Evolutionary conservation across 2,797 vertebrate species (phyloP), one percentile per base, ranked within the genome.

Genomic region (Typhlichthys subterraneus): DNA sequence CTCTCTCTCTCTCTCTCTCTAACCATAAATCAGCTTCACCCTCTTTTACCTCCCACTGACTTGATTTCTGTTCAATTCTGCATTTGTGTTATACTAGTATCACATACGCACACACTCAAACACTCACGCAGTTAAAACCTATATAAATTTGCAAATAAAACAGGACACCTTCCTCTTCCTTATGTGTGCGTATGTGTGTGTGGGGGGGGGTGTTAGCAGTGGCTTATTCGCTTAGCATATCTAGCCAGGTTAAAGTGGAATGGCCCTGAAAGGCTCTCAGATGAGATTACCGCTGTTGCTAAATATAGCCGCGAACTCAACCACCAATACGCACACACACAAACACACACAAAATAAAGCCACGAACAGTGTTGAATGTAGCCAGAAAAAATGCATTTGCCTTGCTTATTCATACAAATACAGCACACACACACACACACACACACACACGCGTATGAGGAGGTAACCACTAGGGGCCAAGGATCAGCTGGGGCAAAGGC

Each of bases 161-260:
- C 72, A 85, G 69, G 73, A 61, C 67, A 67, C 69, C 23, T 64
- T 70, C 61, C 73, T 80, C 78, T 79, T 23, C n/a, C 31, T 17
- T 52, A 79, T 62, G 63, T 0, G 12, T 52, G 64, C 55, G 59
- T 65, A 63, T 61, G 51, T 23, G 63, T 50, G 14, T 46, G 50
- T 53, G 68, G 62, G 48, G n/a, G 17, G 45, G 14, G 55, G 14
- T 13, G 14, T 46, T 64, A 56, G 59, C 9, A 64, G 64, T 65
- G 90, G 95, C 94, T 97, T 97, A 96, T 92, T 96, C 94, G 95
- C 94, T 97, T 95, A 96, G 93, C 88, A 90, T 93, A 94, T 95
- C 89, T 94, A 94, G 93, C 93, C 94, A 94, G 94, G 95, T 96
- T 96, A 94, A 95, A 95, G 92, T 91, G 93, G 95, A 91, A 93